A percentile compares a stretch with the other conserved stretches of the same genome.
Evolutionary conservation across 2,113 vertebrate species (phyloP).

Genomic region (Ictalurus punctatus): DNA sequence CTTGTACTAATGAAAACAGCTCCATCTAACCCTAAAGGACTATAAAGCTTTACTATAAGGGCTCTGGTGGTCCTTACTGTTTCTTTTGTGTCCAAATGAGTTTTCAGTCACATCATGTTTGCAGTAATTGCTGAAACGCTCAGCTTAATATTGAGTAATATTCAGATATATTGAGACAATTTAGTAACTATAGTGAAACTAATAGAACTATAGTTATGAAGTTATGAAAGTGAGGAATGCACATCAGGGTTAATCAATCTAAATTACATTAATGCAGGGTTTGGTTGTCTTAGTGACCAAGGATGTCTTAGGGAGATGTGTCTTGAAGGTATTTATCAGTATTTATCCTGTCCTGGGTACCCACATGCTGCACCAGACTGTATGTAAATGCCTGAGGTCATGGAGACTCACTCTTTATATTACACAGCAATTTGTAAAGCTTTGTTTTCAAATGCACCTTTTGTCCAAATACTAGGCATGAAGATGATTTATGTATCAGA

Average conservation of each 20-base stretch:
- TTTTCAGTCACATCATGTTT: constrained; percentile 3
- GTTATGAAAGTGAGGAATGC: background rate
- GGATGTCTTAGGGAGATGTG: too few species aligned
- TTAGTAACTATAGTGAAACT: background rate
- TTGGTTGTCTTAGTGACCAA: background rate
- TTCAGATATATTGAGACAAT: background rate
- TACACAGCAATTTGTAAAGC: constrained; percentile 38
- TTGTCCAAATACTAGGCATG: constrained; percentile 46
- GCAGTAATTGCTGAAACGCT: background rate
- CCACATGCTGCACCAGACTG: background rate
- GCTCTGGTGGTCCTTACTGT: background rate
- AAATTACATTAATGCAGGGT: background rate
- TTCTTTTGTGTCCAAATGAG: constrained; percentile 13
- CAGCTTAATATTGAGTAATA: background rate
- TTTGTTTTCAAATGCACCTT: constrained; percentile 47
- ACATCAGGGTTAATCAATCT: background rate
- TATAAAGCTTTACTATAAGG: background rate
- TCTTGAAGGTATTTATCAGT: background rate
- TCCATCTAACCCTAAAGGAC: background rate
- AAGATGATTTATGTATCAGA: constrained; percentile 47
- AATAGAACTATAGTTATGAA: too few species aligned
- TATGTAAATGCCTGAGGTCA: constrained; percentile 4
- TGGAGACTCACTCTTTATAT: constrained; percentile 10
- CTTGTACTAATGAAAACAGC: constrained; percentile 3
- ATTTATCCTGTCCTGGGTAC: background rate